Evolutionary conservation across 1,140 invertebrate genomes (phyloP).

Genomic region (Neodiprion fabricii): DNA sequence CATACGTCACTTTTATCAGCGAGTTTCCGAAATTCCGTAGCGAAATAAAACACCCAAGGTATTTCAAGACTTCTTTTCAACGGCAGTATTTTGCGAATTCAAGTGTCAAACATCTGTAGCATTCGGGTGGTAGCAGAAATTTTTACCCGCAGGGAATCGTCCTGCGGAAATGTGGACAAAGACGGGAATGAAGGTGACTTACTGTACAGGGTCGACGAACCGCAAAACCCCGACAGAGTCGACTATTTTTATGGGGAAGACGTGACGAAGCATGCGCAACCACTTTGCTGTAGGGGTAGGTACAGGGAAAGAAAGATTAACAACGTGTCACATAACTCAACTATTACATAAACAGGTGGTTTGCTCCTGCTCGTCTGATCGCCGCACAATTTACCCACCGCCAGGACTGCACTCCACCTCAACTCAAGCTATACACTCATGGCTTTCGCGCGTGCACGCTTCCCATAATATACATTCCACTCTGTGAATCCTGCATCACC

Average conservation of each 20-base stretch:
- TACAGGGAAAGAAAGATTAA: background rate
- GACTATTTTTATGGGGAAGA: background rate
- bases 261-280: background rate
- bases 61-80: too few species aligned
- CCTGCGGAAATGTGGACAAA: too few species aligned
- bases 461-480: background rate
- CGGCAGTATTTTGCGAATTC: too few species aligned
- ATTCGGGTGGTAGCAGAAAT: too few species aligned
- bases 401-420: background rate
- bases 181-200: too few species aligned
- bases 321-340: slow-evolving; percentile 5
- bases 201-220: too few species aligned
- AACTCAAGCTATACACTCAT: background rate
- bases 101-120: too few species aligned
- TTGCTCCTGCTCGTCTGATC: background rate
- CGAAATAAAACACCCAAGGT: too few species aligned
- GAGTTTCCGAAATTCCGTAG: too few species aligned
- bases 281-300: background rate
- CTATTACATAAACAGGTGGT: slow-evolving; percentile 5
- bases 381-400: background rate
- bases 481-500: too few species aligned
- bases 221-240: background rate
- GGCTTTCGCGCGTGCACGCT: background rate
- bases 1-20: too few species aligned
- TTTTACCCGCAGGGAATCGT: too few species aligned